A percentile compares a stretch with the other conserved stretches of the same genome.
phyloP scores from a whole-genome alignment of 2,113 vertebrate species.

The Anthoscopus minutus region DNA sequence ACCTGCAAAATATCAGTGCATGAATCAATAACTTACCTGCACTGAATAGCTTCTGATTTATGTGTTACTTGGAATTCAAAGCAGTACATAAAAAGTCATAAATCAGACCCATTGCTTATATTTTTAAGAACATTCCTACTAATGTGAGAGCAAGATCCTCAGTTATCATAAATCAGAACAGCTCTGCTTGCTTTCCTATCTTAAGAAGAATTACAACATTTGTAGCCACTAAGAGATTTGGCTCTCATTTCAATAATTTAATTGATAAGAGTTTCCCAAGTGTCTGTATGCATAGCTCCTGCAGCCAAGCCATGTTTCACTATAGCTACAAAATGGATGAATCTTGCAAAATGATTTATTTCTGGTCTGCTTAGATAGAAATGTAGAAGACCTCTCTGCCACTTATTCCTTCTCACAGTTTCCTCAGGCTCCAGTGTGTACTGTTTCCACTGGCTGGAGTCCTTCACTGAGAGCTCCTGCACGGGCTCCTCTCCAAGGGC shows the following conservation, averaged over 20 bases:
- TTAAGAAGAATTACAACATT: background rate
- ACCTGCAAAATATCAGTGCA: background rate
- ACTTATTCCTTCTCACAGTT: background rate
- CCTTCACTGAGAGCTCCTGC: background rate
- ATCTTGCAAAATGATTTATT: background rate
- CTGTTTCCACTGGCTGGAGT: background rate
- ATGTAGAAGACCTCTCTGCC: background rate
- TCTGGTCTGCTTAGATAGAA: background rate
- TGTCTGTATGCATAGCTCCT: background rate
- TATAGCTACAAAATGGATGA: background rate
- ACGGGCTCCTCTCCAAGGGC: background rate
- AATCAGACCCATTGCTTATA: background rate
- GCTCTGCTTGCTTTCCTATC: background rate
- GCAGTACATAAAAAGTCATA: background rate
- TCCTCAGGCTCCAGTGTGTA: background rate
- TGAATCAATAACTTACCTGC: background rate
- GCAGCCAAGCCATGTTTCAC: background rate
- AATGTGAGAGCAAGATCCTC: background rate
- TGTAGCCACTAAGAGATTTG: background rate
- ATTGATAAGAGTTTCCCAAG: background rate
- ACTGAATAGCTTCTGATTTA: constrained; percentile 6
- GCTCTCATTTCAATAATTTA: constrained; percentile 28
- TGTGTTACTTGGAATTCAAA: background rate
- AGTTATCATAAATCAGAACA: constrained; percentile 16
- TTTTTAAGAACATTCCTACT: background rate